phyloP scores from a whole-genome alignment of 2,797 vertebrate genomes.

The Urocyon cinereoargenteus region DNA sequence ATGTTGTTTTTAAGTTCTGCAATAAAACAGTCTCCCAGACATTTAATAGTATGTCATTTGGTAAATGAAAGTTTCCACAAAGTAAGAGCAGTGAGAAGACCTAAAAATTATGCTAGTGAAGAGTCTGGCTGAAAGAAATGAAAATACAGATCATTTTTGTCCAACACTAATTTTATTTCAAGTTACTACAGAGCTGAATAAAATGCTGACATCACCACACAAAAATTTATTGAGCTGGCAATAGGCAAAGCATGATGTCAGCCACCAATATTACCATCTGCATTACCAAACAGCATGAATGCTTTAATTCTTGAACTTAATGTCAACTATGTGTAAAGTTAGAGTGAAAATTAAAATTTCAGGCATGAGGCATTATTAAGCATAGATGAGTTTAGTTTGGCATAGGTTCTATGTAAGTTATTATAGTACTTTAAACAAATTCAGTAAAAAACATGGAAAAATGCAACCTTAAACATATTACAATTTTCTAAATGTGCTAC shows the following conservation, averaged over 20 bases:
- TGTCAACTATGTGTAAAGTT: conserved; percentile 43
- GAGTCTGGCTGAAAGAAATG: conserved; percentile 60
- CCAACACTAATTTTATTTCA: conserved; percentile 68
- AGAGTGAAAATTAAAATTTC: conserved; percentile 68
- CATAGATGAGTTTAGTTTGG: conserved; percentile 76
- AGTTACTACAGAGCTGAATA: conserved; percentile 74
- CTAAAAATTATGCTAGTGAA: conserved; percentile 71
- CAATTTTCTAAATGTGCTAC: conserved; percentile 59
- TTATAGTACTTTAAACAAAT: conserved; percentile 73
- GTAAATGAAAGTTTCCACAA: conserved; percentile 84
- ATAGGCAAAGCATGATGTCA: conserved; percentile 74
- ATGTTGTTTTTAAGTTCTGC: conserved; percentile 70
- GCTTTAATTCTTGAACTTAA: conserved; percentile 71
- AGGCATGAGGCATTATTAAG: conserved; percentile 56
- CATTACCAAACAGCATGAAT: conserved; percentile 11
- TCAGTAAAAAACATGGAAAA: conserved; percentile 70
- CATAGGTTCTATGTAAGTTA: conserved; percentile 77
- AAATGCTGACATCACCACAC: conserved; percentile 76
- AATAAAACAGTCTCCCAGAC: conserved; percentile 72
- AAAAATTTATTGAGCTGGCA: conserved; percentile 81
- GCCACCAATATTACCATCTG: conserved; percentile 49
- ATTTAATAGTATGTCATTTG: conserved; percentile 78
- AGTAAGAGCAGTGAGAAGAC: conserved; percentile 68
- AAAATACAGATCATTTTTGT: neutral
- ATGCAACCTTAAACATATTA: conserved; percentile 68